Conservation (phyloP, 2,888 invertebrate genomes). For the Thymelicus acteon region DNA sequence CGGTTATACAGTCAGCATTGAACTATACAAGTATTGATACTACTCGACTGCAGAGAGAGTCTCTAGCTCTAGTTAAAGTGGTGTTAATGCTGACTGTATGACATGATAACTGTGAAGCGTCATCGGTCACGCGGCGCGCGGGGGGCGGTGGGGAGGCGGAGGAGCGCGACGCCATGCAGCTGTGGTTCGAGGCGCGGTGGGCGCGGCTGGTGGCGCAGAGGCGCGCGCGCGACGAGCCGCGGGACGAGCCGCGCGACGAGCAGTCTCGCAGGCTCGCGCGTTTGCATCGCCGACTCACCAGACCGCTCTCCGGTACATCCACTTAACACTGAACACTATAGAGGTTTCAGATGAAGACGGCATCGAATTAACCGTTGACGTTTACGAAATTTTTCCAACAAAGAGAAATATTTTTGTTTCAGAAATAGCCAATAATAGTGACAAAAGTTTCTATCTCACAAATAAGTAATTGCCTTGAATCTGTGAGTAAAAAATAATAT, state of each 20-base stretch:
- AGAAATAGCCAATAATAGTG: too few species aligned
- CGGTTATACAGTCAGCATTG: constrained; percentile 17
- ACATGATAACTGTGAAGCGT: constrained; percentile 14
- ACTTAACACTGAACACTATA: too few species aligned
- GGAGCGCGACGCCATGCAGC: constrained; percentile 75
- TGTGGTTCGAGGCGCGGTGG: constrained; percentile 78
- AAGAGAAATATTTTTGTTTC: too few species aligned
- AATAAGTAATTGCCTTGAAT: too few species aligned
- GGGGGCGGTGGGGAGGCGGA: constrained; percentile 56
- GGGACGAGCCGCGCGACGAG: constrained; percentile 60
- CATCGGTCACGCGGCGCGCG: constrained; percentile 43
- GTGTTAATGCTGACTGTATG: constrained; percentile 19
- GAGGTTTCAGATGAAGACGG: too few species aligned
- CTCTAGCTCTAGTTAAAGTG: too few species aligned
- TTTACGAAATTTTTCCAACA: too few species aligned
- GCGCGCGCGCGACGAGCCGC: constrained; percentile 56
- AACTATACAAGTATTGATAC: not conserved
- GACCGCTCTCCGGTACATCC: constrained; percentile 67
- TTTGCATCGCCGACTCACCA: constrained; percentile 65
- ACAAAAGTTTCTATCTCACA: too few species aligned
- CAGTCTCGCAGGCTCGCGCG: constrained; percentile 59
- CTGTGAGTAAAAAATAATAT: too few species aligned
- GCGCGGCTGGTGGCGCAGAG: constrained; percentile 71
- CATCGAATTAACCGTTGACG: too few species aligned
- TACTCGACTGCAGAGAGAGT: too few species aligned